Base-by-base conservation (phyloP, 2,888 invertebrate genomes). In the Blastobasis adustella region DNA sequence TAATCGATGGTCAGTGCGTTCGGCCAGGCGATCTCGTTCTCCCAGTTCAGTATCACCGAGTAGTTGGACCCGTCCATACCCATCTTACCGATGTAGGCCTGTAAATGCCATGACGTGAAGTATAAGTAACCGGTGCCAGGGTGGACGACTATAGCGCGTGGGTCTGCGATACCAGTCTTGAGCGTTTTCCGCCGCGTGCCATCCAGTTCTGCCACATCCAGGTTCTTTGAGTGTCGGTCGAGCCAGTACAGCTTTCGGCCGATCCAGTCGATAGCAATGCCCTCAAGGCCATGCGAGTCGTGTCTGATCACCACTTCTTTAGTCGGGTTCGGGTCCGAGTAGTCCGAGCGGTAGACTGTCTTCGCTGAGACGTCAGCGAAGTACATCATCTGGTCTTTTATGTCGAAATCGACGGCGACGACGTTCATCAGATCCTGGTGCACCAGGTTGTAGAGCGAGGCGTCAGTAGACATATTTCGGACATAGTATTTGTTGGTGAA, bases 401-500 rank as follows among this genome's bases (percentile, higher is more conserved):
- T 92, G 74, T 99, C 98, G 69, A 96, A 98, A 73, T 99, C 99
- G 46, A 99, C 90, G 0, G 98, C 98, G 0, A 99, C 98, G 0
- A 98, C 98, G 73, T 98, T 99, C 89, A 97, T 95, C 36, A 99
- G 91, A 72, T 98, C 98, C 78, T 98, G 97, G 68, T 97, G 96
- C 67, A 98, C 93, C 10, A 98, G 89, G 67, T 93, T 95, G 74
- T 98, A 98, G 7, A 91, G 87, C 5, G 91, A 85, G 0, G 97
- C 98, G 73, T 98, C 98, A 0, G 93, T 90, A 0, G 98, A 96
- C 93, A 99, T 95, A 69, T 98, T 98, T 50, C 99, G 90, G 2
- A 99, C 94, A 79, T 99, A 99, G 79, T 99, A 99, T 70, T 98
- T 97, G 76, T 99, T 99, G 9, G 98, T 97, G 74, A 98, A 97